These are phyloP conservation scores for Cinclus cinclus DNA, from an alignment of 2,113 vertebrate species.

Conservation along the genomic window DNA sequence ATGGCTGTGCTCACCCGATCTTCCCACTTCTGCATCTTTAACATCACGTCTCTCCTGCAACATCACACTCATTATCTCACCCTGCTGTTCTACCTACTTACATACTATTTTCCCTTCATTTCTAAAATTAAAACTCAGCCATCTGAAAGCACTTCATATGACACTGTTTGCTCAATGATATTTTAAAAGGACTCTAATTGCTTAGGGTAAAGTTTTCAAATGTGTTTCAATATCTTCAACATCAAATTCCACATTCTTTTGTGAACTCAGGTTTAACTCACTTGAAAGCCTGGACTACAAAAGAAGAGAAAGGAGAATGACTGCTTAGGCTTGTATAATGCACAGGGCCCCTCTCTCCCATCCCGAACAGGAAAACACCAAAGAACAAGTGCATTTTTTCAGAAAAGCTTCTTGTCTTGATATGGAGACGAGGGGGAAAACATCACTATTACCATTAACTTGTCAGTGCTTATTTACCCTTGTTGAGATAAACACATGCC, in stretches of 20 bases:
- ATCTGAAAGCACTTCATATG: neutral
- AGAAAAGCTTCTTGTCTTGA: neutral
- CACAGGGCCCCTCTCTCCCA: neutral
- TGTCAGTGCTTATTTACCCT: conserved; percentile 11
- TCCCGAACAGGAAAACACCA: neutral
- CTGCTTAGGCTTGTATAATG: neutral
- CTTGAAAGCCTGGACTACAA: neutral
- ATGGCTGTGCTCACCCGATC: neutral
- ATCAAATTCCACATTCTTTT: neutral
- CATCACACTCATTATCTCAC: neutral
- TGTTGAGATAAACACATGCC: neutral
- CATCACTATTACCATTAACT: neutral
- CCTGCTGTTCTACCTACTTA: neutral
- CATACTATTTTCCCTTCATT: neutral
- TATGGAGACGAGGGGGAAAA: neutral
- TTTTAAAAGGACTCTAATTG: neutral
- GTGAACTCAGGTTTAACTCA: neutral
- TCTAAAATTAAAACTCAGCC: neutral
- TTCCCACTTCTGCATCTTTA: neutral
- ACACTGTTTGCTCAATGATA: neutral
- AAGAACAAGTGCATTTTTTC: neutral
- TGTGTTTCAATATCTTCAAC: neutral
- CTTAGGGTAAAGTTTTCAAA: neutral
- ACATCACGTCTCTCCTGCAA: neutral
- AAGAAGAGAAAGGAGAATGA: neutral